phyloP scores from a whole-genome alignment of 2,113 vertebrate species.

The Nothoprocta pentlandii region DNA sequence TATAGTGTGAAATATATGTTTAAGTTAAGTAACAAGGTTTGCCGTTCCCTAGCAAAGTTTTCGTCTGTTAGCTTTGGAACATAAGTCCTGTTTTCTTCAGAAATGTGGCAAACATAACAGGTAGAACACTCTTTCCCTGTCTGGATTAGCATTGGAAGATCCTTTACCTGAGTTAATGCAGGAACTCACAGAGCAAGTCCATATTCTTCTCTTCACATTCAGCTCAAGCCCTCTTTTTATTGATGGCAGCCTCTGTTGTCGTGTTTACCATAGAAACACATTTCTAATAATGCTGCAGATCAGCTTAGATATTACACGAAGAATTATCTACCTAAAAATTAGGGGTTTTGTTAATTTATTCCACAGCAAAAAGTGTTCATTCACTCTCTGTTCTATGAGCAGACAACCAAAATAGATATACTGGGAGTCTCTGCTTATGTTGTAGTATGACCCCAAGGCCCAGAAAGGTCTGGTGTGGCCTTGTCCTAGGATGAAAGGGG shows the following conservation, averaged over 20 bases:
- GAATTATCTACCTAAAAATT: not conserved
- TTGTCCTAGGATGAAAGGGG: not conserved
- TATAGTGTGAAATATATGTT: not conserved
- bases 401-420: fast-evolving
- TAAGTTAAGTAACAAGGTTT: not conserved
- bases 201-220: not conserved
- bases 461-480: not conserved
- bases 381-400: fast-evolving
- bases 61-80: not conserved
- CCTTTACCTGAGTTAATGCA: not conserved
- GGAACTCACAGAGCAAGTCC: not conserved
- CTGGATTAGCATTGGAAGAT: not conserved
- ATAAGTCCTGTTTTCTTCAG: not conserved
- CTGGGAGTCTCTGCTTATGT: not conserved
- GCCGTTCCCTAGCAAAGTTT: not conserved
- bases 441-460: not conserved
- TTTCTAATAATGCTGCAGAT: not conserved
- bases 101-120: not conserved
- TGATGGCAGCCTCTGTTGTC: not conserved
- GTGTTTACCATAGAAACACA: not conserved
- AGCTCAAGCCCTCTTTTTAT: not conserved
- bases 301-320: not conserved
- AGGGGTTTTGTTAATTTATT: not conserved
- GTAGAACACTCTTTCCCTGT: not conserved
- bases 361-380: not conserved